These are phyloP conservation scores for Poicephalus gulielmi DNA, from an alignment of 2,113 vertebrate genomes.

Conservation along the genomic window DNA sequence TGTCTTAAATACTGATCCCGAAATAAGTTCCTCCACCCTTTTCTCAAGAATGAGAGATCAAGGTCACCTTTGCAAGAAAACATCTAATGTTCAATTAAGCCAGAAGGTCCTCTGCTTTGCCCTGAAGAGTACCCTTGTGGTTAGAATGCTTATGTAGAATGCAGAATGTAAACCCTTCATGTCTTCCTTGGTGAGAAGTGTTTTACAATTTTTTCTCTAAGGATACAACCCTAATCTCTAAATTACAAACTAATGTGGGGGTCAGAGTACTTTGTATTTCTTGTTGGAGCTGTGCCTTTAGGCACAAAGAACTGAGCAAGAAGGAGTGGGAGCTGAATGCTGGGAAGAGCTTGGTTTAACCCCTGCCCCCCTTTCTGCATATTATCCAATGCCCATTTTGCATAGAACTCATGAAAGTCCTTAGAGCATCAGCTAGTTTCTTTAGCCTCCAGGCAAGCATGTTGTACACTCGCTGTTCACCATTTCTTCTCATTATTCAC, in stretches of 20 bases:
- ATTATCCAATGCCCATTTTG: not conserved
- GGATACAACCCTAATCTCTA: not conserved
- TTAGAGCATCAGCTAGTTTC: fast-evolving
- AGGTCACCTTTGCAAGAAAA: not conserved
- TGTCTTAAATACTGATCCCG: not conserved
- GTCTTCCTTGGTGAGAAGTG: not conserved
- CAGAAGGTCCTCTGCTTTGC: not conserved
- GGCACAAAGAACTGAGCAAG: not conserved
- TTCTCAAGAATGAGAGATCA: not conserved
- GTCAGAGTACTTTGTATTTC: not conserved
- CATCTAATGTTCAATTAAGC: not conserved
- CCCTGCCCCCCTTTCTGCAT: not conserved
- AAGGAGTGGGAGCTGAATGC: not conserved
- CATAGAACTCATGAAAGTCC: not conserved
- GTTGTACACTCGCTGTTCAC: not conserved
- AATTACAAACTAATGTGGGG: not conserved
- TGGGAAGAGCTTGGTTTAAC: not conserved
- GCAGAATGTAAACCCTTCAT: not conserved
- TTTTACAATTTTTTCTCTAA: not conserved
- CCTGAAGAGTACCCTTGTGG: not conserved
- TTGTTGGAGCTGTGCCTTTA: not conserved
- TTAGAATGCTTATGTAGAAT: not conserved
- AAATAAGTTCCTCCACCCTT: not conserved
- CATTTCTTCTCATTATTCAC: not conserved
- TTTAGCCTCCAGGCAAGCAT: not conserved